Base-by-base conservation (phyloP, 2,888 invertebrate species). In the Leptarthrus brevirostris region DNA sequence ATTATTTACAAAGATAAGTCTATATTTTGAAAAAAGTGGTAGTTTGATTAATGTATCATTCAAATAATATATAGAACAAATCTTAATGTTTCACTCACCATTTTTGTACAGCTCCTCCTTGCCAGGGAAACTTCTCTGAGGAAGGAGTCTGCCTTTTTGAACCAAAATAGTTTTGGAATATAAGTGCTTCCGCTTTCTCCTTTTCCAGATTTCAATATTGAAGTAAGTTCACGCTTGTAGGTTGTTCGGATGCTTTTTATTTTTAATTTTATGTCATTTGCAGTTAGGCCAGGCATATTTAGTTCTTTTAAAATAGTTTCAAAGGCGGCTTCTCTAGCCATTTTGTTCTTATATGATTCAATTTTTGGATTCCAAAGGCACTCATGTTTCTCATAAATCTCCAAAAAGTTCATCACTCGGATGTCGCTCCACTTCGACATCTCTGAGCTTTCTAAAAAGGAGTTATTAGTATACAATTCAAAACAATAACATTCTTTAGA, bases 181-280 rank as follows among this genome's bases (percentile, higher is more conserved):
- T 83, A 82, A 58, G 26, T 14, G 16, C 77, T 71, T 2, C 79
- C 81, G 44, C 74, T 53, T 40, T 53, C 44, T 16, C 53, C 22
- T 79, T 79, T 71, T 78, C 79, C 52, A 79, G 79, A 77, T 22
- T 81, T 81, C 73, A 79, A 78, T 30, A 83, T 74, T 14, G 80
- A 78, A n/a, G 80, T 79, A 34, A 82, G 72, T 77, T 84, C 82
- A 73, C 82, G 82, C 24, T 82, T 81, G 74, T 83, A 84, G 30
- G 83, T 83, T 1, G 84, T 84, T 69, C 84, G 79, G n/a, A 84
- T 81, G 18, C 82, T 82, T 74, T 85, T 85, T 5, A 84, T 83
- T 80, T 84, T 85, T 2, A 83, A 75, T 69, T 84, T 83, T 2
- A 84, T 79, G 76, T 82, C 82, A 47, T 79, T 76, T 2, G 79